Evolutionary conservation across 2,797 vertebrate species (phyloP).

Genomic region (Microctenopoma lineatum): DNA sequence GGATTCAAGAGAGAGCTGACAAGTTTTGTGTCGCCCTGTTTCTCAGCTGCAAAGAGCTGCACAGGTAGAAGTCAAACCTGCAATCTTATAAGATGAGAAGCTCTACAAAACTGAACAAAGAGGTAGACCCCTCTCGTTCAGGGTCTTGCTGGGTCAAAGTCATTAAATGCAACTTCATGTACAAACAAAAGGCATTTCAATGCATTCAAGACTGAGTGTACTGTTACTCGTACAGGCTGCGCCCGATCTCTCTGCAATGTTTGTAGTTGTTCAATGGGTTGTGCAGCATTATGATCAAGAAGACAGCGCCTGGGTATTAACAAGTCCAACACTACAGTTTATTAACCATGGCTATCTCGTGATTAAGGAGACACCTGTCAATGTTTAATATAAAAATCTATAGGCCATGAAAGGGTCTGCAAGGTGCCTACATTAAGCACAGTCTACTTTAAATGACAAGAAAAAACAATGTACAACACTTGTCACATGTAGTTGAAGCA

Average conservation of each 20-base stretch:
- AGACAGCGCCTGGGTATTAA: background rate
- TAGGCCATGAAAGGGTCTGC: no score
- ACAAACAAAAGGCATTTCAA: slow-evolving; percentile 31
- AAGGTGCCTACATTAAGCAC: no score
- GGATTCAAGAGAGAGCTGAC: slow-evolving; percentile 65
- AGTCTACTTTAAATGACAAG: no score
- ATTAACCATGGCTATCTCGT: background rate
- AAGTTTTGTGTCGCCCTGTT: slow-evolving; percentile 55
- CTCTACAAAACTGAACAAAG: slow-evolving; percentile 22
- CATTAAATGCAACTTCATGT: slow-evolving; percentile 33
- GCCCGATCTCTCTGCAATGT: background rate
- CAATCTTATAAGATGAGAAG: slow-evolving; percentile 57
- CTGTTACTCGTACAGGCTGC: background rate
- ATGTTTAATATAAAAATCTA: background rate
- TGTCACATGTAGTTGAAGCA: no score
- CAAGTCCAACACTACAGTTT: slow-evolving; percentile 6
- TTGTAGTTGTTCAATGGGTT: background rate
- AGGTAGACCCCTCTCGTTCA: slow-evolving; percentile 21
- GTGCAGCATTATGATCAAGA: background rate
- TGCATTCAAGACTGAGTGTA: slow-evolving; percentile 6
- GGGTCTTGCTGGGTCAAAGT: slow-evolving; percentile 51
- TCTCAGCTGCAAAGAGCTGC: slow-evolving; percentile 57
- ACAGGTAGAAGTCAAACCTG: slow-evolving; percentile 61
- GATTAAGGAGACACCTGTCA: slow-evolving; percentile 2
- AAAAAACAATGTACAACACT: no score